Evolutionary conservation across 2,113 vertebrate genomes (phyloP).

Genomic region (Nycticorax nycticorax): DNA sequence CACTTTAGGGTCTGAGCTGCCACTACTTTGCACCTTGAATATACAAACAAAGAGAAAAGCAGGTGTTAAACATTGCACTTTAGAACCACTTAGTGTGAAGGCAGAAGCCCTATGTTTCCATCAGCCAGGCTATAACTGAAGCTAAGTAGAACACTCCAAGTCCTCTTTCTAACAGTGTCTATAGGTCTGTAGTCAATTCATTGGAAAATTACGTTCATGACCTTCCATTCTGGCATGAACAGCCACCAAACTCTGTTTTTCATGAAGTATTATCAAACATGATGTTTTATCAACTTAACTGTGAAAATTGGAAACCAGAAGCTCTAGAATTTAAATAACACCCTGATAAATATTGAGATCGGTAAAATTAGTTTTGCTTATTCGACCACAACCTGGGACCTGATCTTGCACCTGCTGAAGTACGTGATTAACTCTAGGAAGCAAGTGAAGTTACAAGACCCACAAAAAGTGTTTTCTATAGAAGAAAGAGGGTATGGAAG

Average conservation of each 20-base stretch:
- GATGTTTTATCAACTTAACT: slow-evolving; percentile 14
- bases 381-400: background rate
- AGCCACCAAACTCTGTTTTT: background rate
- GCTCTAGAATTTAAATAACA: background rate
- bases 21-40: background rate
- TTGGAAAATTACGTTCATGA: slow-evolving; percentile 19
- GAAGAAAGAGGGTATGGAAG: slow-evolving; percentile 14
- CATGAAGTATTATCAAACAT: background rate
- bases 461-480: background rate
- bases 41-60: background rate
- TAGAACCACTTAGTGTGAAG: background rate
- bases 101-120: background rate
- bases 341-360: background rate
- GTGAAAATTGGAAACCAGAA: background rate
- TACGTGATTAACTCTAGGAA: background rate
- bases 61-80: background rate
- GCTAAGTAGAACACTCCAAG: background rate
- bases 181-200: background rate
- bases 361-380: background rate
- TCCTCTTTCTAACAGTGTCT: background rate
- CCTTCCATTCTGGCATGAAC: background rate
- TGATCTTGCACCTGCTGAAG: background rate
- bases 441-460: background rate
- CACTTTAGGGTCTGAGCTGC: background rate
- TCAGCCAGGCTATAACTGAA: background rate